Evolutionary conservation across 2,113 vertebrate species (phyloP).

Genomic region (Rynchops niger): DNA sequence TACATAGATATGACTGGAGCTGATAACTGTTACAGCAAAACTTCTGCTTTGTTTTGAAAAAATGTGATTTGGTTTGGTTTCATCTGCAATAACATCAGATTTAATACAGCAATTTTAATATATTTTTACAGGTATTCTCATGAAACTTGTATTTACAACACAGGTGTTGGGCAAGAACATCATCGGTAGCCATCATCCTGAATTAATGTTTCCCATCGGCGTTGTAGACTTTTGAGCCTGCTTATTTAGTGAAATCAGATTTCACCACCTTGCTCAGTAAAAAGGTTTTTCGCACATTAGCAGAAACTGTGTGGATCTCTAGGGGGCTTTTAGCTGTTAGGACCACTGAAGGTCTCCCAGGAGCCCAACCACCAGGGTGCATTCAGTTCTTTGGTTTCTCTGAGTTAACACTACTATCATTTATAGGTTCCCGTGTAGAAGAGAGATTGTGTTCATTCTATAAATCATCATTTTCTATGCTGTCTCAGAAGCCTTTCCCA

Average conservation of each 20-base stretch:
- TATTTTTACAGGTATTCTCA: background rate
- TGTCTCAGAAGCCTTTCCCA: background rate
- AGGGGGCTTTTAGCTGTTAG: background rate
- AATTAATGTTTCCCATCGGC: background rate
- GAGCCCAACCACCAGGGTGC: background rate
- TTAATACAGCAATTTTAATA: background rate
- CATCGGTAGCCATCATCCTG: background rate
- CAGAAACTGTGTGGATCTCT: background rate
- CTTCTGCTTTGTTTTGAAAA: background rate
- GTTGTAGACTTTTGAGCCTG: background rate
- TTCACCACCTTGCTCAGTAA: background rate
- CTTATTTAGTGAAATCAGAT: background rate
- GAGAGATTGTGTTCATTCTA: background rate
- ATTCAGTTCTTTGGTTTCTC: background rate
- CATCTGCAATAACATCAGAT: background rate
- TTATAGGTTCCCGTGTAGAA: background rate
- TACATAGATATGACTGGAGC: background rate
- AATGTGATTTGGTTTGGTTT: background rate
- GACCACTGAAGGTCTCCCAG: background rate
- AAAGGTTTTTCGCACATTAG: background rate
- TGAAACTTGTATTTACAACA: background rate
- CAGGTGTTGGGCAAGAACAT: background rate
- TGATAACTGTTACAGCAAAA: background rate
- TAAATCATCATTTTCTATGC: background rate
- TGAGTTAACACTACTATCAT: background rate